Percentiles rank a stretch among this genome's conserved stretches.
These are phyloP conservation scores for Eciton burchellii DNA, from an alignment of 1,140 invertebrate species.

Conservation along the genomic window DNA sequence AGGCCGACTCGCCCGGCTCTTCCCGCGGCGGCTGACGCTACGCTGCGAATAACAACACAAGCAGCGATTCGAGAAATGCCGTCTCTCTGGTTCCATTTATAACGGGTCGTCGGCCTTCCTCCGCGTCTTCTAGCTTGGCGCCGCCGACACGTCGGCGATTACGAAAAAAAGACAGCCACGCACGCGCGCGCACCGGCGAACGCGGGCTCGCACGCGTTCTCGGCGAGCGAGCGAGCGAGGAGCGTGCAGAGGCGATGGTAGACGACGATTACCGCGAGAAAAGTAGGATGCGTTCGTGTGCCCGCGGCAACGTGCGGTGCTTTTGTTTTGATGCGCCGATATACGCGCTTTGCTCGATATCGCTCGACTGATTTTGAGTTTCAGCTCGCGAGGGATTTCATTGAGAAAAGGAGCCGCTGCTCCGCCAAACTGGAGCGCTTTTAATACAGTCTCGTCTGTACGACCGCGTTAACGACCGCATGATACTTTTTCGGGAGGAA, in stretches of 20 bases:
- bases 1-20: slow-evolving; percentile 15
- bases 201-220: slow-evolving; percentile 9
- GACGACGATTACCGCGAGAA: slow-evolving; percentile 59
- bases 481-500: too few relatives aligned
- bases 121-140: slow-evolving; percentile 74
- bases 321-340: slow-evolving; percentile 18
- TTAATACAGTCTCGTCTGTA: neutral
- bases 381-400: slow-evolving; percentile 8
- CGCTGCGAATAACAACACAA: slow-evolving; percentile 74
- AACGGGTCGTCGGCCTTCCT: slow-evolving; percentile 75
- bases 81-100: slow-evolving; percentile 73
- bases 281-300: slow-evolving; percentile 66
- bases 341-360: neutral
- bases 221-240: slow-evolving; percentile 32
- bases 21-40: slow-evolving; percentile 43
- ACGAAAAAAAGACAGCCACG: slow-evolving; percentile 65
- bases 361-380: slow-evolving; percentile 24
- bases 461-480: too few relatives aligned
- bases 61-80: slow-evolving; percentile 72
- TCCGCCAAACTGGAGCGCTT: slow-evolving; percentile 21
- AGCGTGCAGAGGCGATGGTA: slow-evolving; percentile 52
- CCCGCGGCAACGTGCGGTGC: slow-evolving; percentile 57
- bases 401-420: slow-evolving; percentile 5
- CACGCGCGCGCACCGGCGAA: slow-evolving; percentile 14
- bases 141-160: slow-evolving; percentile 72